These are phyloP conservation scores for Meloidogyne chitwoodi DNA, from an alignment of 1,140 invertebrate genomes.

Conservation along the genomic window DNA sequence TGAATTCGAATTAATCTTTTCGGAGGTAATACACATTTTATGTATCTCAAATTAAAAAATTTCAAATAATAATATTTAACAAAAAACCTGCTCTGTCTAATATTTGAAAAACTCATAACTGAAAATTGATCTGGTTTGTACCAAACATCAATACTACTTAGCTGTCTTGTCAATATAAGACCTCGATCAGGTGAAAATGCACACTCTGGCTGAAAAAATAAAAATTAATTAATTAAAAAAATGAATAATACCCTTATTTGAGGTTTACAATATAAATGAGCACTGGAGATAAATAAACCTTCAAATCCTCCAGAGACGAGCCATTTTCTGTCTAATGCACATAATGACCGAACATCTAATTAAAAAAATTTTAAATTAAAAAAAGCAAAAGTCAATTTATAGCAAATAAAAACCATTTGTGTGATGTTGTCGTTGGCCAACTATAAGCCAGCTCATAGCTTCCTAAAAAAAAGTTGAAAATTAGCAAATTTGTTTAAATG, in stretches of 20 bases:
- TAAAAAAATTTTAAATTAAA: too few relatives aligned
- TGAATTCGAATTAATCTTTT: not conserved
- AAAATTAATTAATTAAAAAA: not conserved
- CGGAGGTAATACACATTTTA: not conserved
- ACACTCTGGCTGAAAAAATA: conserved; percentile 9
- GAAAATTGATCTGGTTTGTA: not conserved
- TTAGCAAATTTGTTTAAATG: not conserved
- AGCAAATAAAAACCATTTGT: conserved; percentile 25
- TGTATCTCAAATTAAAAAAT: not conserved
- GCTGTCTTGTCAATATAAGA: not conserved
- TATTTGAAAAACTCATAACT: not conserved
- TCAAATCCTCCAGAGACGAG: conserved; percentile 44
- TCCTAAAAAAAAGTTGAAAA: conserved; percentile 21
- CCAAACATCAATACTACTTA: not conserved
- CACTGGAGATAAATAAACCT: conserved; percentile 35
- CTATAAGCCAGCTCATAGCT: conserved; percentile 36
- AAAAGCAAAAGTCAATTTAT: not conserved
- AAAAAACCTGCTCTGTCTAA: not conserved
- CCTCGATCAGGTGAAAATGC: not conserved
- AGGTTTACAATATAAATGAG: not conserved
- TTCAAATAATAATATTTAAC: not conserved
- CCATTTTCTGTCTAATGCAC: conserved; percentile 27
- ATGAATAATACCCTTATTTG: conserved; percentile 1
- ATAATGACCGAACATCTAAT: conserved; percentile 35
- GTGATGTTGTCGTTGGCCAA: conserved; percentile 36